Evolutionary conservation across 2,888 invertebrate species (phyloP), one percentile per base, ranked within the genome.

Genomic region (Belgica antarctica): DNA sequence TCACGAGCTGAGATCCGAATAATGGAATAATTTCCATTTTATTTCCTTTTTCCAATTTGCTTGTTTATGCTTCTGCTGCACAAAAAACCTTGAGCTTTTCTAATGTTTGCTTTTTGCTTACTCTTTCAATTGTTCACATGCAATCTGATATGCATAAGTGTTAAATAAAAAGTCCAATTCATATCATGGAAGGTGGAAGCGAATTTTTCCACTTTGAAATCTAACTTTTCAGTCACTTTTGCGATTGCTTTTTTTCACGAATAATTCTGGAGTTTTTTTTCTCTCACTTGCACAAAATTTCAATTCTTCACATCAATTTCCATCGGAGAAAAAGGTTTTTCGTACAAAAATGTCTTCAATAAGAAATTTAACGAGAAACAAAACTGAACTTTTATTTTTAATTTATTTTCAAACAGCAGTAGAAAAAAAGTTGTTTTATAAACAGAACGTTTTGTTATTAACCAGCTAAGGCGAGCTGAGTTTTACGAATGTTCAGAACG

Each of bases 1-100:
- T 89, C 81, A 96, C 90, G 76, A 89, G 85, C 80, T 92, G 90
- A 71, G 95, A 96, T 75, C 96, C 95, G 82, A 96, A 96, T 77
- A 90, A 84, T 61, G 61, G 61, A 34, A 25, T 15, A 24, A n/a
- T n/a, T n/a, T n/a, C n/a, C n/a, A n/a, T n/a, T n/a, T n/a, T n/a
- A n/a, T 61, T 61, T 59, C 15, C 24, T n/a, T 59, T 61, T 61
- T 61, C 17, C n/a, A n/a, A n/a, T 25, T n/a, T 46, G 27, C 2
- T 34, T 57, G 24, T 46, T 46, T 46, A 15, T 24, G 5, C 3
- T 59, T 52, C 52, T 52, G 22, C 22, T 59, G 2, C 5, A 7
- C 5, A 52, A 47, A 59, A 59, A 59, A 59, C 59, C 59, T 59
- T 59, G 59, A 59, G 19, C 27, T 15, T 25, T 7, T 59, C 25